A percentile compares a stretch with the other conserved stretches of the same genome.
Evolutionary conservation across 2,797 vertebrate species (phyloP).

Genomic region (Poecile montanus): DNA sequence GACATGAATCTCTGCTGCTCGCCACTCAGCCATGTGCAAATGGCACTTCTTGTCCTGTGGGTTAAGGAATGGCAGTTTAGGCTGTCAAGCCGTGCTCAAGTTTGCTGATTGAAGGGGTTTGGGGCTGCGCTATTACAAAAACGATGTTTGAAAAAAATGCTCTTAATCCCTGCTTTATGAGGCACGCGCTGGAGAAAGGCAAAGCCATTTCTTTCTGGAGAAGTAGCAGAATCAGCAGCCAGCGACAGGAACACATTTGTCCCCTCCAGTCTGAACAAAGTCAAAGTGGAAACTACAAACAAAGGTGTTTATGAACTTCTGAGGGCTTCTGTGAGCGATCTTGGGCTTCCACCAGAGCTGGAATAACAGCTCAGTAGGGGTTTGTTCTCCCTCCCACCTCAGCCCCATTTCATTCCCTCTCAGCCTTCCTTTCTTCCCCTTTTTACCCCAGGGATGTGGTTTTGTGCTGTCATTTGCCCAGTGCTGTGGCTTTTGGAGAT

Average conservation of each 20-base stretch:
- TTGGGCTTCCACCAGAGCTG: neutral
- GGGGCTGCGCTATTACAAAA: constrained; percentile 59
- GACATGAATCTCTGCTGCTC: constrained; percentile 51
- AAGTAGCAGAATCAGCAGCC: constrained; percentile 72
- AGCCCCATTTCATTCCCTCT: neutral
- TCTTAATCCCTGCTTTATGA: constrained; percentile 72
- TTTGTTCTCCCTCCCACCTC: neutral
- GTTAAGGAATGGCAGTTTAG: constrained; percentile 64
- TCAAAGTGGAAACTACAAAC: constrained; percentile 63
- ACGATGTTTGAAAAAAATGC: constrained; percentile 33
- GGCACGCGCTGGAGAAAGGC: constrained; percentile 7
- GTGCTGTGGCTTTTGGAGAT: neutral
- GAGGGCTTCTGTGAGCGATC: neutral
- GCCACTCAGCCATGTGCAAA: constrained; percentile 51
- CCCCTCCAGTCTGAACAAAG: constrained; percentile 60
- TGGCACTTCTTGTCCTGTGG: constrained; percentile 64
- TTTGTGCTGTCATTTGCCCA: neutral
- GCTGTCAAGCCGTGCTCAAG: constrained; percentile 45
- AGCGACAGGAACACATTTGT: neutral
- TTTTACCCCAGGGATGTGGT: neutral
- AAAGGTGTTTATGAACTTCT: constrained; percentile 61
- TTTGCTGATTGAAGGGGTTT: constrained; percentile 71
- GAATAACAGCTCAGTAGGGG: neutral
- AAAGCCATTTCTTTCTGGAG: constrained; percentile 36
- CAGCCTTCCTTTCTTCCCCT: neutral